A percentile compares a stretch with the other conserved stretches of the same genome.
Evolutionary conservation across 1,140 invertebrate genomes (phyloP).

Genomic region (Pogonomyrmex californicus): DNA sequence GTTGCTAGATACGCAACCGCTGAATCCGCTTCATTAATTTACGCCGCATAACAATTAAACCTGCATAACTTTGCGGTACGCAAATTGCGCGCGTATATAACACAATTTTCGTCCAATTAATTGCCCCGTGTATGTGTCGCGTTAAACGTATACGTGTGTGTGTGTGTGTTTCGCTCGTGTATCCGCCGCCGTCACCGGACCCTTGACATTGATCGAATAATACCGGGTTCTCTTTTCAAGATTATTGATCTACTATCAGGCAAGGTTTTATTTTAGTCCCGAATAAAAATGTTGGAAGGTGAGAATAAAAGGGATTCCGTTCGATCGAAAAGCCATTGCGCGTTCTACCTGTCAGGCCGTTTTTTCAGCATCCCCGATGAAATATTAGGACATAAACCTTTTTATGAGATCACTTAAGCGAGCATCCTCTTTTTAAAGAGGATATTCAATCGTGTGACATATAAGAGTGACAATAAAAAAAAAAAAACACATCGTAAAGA

Average conservation of each 20-base stretch:
- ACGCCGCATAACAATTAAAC: slow-evolving; percentile 42
- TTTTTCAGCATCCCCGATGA: slow-evolving; percentile 45
- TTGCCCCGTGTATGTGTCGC: neutral
- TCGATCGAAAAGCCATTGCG: slow-evolving; percentile 33
- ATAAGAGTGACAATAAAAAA: slow-evolving; percentile 37
- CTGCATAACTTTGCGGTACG: slow-evolving; percentile 37
- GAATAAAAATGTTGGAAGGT: slow-evolving; percentile 13
- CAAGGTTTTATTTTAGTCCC: slow-evolving; percentile 38
- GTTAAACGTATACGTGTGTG: neutral
- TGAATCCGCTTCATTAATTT: slow-evolving; percentile 51
- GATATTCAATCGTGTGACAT: slow-evolving; percentile 2
- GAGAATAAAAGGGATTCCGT: slow-evolving; percentile 27
- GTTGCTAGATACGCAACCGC: slow-evolving; percentile 22
- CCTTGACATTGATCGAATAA: neutral
- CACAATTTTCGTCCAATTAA: slow-evolving; percentile 23
- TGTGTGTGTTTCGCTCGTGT: neutral
- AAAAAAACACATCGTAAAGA: neutral
- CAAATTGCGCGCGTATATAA: neutral
- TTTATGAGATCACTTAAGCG: slow-evolving; percentile 53
- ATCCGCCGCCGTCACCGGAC: neutral
- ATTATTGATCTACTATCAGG: slow-evolving; percentile 13
- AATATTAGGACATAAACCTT: slow-evolving; percentile 54
- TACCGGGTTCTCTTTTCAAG: neutral
- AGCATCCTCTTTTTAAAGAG: slow-evolving; percentile 49
- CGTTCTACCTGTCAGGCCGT: slow-evolving; percentile 43